Evolutionary conservation across 2,888 invertebrate species (phyloP).

Genomic region (Tetheella fluctuosa): DNA sequence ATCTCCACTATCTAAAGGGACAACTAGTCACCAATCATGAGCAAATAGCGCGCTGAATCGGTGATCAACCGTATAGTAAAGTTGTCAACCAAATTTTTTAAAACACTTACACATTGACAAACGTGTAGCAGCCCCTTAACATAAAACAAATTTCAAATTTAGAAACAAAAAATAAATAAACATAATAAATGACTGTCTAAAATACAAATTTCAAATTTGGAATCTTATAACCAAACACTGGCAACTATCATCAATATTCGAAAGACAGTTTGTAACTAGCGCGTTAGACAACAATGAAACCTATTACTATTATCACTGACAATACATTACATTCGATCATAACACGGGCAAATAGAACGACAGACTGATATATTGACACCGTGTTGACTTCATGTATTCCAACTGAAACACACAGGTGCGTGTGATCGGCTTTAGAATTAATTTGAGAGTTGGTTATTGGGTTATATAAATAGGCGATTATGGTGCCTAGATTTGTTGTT

Average conservation of each 20-base stretch:
- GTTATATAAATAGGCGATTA: background rate
- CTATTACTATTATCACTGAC: constrained; percentile 20
- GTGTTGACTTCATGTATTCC: constrained; percentile 3
- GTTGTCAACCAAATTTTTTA: no score
- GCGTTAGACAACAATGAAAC: constrained; percentile 14
- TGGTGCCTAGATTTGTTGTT: background rate
- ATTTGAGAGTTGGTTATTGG: background rate
- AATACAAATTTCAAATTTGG: background rate
- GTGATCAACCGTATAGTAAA: no score
- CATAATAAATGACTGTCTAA: background rate
- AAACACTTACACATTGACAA: no score
- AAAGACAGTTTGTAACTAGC: background rate
- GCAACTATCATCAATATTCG: background rate
- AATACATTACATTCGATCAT: constrained; percentile 33
- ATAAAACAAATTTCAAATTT: no score
- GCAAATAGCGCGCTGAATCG: no score
- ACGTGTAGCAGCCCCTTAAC: no score
- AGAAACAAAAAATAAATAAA: background rate
- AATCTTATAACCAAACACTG: background rate
- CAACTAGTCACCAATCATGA: no score
- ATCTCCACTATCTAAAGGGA: no score
- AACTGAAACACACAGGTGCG: background rate
- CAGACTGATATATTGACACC: constrained; percentile 24
- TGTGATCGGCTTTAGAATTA: background rate
- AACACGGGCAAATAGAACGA: constrained; percentile 34